These are phyloP conservation scores for Thalassophryne amazonica DNA, from an alignment of 2,797 vertebrate genomes.

Conservation along the genomic window DNA sequence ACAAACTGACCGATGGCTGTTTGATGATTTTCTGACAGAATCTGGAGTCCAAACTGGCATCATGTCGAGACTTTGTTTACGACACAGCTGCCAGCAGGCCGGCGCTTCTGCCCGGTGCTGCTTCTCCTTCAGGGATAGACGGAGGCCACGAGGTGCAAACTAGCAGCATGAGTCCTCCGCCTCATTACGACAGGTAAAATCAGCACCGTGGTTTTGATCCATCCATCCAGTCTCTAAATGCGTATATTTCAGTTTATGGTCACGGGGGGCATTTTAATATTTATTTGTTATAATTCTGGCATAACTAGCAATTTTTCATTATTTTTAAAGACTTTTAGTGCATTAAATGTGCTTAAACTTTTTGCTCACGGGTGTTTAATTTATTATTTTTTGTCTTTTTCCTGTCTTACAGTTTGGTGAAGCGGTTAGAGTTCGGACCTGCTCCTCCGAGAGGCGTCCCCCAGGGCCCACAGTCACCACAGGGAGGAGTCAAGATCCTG, in stretches of 20 bases:
- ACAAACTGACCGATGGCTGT: neutral
- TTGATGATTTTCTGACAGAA: conserved; percentile 76
- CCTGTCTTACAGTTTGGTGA: conserved; percentile 83
- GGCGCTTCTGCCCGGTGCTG: conserved; percentile 52
- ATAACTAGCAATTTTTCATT: no score
- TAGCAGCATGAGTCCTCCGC: conserved; percentile 67
- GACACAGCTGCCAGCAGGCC: conserved; percentile 82
- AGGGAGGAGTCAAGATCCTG: conserved; percentile 91
- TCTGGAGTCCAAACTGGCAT: conserved; percentile 95
- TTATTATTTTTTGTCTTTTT: neutral
- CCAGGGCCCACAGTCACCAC: conserved; percentile 79
- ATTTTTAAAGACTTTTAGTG: no score
- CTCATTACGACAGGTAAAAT: conserved; percentile 83
- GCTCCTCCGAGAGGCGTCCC: conserved; percentile 70
- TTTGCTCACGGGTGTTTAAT: neutral
- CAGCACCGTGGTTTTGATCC: no score
- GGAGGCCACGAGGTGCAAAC: conserved; percentile 76
- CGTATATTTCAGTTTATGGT: no score
- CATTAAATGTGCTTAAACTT: no score
- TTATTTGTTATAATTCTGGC: no score
- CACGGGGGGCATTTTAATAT: no score
- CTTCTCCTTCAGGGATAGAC: conserved; percentile 70
- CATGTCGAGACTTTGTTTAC: conserved; percentile 91
- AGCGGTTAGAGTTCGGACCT: conserved; percentile 88
- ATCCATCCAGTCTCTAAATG: no score